A percentile compares a stretch with the other conserved stretches of the same genome.
Conservation (phyloP, 1,140 invertebrate genomes). For the Lordiphosa collinella region DNA sequence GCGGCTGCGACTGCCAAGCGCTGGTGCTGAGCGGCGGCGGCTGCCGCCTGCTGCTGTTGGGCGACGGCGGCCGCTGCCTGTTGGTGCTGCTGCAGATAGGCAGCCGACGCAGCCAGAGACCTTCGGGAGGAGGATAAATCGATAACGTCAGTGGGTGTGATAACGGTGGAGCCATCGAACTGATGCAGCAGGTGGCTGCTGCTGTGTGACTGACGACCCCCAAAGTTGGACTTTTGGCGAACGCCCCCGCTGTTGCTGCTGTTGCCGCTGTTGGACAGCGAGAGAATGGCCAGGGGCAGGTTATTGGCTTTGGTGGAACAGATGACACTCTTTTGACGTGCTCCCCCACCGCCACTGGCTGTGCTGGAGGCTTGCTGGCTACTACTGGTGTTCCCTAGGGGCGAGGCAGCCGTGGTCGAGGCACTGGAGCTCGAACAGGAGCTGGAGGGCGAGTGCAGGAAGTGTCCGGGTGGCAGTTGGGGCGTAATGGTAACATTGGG, state of each 20-base stretch:
- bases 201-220: constrained; percentile 29
- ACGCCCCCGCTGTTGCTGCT: background rate
- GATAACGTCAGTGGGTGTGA: constrained; percentile 76
- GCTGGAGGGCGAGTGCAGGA: constrained; percentile 64
- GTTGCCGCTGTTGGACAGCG: constrained; percentile 26
- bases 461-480: constrained; percentile 65
- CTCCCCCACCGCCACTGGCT: background rate
- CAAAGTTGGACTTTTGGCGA: background rate
- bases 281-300: constrained; percentile 54
- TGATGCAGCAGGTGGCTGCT: constrained; percentile 5
- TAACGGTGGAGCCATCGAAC: constrained; percentile 38
- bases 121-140: constrained; percentile 79
- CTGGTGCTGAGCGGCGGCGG: constrained; percentile 52
- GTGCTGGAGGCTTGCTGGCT: background rate
- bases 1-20: constrained; percentile 39
- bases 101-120: constrained; percentile 72
- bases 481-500: constrained; percentile 74
- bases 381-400: constrained; percentile 28
- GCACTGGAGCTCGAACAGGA: constrained; percentile 55
- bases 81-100: constrained; percentile 64
- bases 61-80: constrained; percentile 39
- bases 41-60: constrained; percentile 50
- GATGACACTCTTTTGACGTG: constrained; percentile 71
- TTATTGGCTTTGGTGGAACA: constrained; percentile 68
- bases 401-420: constrained; percentile 62